These are phyloP conservation scores for Scaptomyza montana DNA, from an alignment of 1,140 invertebrate species.

Conservation along the genomic window DNA sequence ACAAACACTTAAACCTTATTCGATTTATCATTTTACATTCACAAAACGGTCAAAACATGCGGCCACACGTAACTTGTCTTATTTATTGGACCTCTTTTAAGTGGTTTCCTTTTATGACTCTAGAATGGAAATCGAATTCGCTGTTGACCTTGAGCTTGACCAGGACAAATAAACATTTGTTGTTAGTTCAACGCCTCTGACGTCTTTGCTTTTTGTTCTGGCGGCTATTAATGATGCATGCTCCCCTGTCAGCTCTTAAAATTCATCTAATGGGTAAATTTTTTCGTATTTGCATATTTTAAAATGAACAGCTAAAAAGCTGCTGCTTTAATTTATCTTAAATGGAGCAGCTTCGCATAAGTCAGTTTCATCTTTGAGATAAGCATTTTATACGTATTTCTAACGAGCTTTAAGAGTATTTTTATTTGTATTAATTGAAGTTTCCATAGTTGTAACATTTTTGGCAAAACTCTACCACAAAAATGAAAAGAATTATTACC, in stretches of 20 bases:
- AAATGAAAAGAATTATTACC: too few species aligned
- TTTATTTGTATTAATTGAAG: background rate
- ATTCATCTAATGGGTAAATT: conserved; percentile 1
- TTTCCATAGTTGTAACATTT: too few species aligned
- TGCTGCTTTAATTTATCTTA: conserved; percentile 39
- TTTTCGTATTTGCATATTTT: conserved; percentile 31
- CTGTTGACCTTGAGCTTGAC: conserved; percentile 38
- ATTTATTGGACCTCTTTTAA: conserved; percentile 35
- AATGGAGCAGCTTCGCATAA: conserved; percentile 44
- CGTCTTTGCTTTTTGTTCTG: conserved; percentile 8
- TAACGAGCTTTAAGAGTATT: background rate
- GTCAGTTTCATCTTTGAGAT: conserved; percentile 9
- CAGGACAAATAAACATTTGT: conserved; percentile 34
- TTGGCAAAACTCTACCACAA: background rate
- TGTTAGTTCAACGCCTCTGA: conserved; percentile 10
- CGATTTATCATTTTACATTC: conserved; percentile 15
- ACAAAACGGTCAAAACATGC: conserved; percentile 7
- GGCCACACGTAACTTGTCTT: conserved; percentile 27
- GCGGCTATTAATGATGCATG: conserved; percentile 14
- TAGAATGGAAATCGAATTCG: conserved; percentile 8
- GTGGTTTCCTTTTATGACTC: conserved; percentile 49
- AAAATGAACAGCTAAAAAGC: conserved; percentile 11
- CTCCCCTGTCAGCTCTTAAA: conserved; percentile 1
- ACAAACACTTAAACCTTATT: conserved; percentile 37
- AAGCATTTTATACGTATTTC: conserved; percentile 20